Conservation (phyloP, 2,113 vertebrate species). For the Pica pica region DNA sequence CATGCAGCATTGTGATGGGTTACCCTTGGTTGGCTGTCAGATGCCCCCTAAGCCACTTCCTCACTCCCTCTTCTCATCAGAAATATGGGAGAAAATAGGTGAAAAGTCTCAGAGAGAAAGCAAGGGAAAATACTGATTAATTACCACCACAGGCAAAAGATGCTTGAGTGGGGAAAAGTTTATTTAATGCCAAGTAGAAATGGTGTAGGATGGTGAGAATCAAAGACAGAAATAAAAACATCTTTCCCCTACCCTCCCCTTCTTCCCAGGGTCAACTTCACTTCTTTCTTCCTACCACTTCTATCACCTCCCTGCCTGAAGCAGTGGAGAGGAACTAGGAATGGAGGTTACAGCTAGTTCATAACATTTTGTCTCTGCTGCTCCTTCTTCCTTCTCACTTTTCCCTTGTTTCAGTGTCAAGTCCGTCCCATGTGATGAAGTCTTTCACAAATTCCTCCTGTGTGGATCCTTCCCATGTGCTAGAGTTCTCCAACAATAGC, state of each 20-base stretch:
- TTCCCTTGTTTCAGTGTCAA: background rate
- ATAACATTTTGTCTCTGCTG: background rate
- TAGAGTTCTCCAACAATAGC: background rate
- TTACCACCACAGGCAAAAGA: background rate
- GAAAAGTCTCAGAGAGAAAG: background rate
- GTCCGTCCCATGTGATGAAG: background rate
- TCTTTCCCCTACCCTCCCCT: background rate
- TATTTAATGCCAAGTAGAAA: background rate
- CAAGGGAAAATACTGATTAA: background rate
- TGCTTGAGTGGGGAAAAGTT: background rate
- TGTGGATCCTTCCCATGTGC: background rate
- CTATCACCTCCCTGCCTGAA: accelerated
- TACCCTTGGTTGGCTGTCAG: background rate
- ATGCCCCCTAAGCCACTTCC: background rate
- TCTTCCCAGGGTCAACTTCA: background rate
- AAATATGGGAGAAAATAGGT: background rate
- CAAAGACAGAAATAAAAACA: background rate
- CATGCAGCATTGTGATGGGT: background rate
- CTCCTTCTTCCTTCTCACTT: background rate
- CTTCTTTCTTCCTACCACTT: background rate
- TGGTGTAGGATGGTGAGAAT: background rate
- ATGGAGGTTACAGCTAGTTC: background rate
- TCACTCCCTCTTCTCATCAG: background rate
- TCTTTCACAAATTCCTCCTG: background rate
- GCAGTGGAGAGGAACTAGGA: background rate